Conservation (phyloP, 2,113 vertebrate species). For the Melospiza georgiana region DNA sequence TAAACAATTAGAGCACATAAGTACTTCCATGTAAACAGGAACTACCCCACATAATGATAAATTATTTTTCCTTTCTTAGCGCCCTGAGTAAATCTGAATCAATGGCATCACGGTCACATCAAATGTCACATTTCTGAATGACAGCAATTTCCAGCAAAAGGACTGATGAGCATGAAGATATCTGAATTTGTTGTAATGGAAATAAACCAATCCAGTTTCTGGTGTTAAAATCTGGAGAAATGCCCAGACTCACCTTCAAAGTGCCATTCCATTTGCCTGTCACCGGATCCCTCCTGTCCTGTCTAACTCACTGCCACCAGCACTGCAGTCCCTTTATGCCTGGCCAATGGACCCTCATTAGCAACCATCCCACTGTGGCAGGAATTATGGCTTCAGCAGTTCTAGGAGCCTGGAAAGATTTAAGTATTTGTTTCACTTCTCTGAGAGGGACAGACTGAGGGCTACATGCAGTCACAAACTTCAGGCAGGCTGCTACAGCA, state of each 20-base stretch:
- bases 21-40: background rate
- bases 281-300: accelerated
- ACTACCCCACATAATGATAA: background rate
- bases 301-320: background rate
- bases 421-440: background rate
- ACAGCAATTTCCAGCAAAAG: background rate
- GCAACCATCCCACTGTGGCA: background rate
- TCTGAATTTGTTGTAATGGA: background rate
- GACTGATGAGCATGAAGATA: background rate
- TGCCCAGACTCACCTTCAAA: background rate
- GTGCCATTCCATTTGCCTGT: background rate
- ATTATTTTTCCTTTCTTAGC: background rate
- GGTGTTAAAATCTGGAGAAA: background rate
- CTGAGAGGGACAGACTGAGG: background rate
- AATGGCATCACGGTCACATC: background rate
- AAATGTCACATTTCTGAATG: background rate
- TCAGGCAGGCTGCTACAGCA: background rate
- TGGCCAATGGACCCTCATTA: accelerated
- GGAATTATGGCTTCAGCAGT: background rate
- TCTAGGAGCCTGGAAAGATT: background rate
- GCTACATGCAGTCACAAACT: background rate
- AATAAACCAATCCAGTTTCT: background rate
- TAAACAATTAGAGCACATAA: background rate
- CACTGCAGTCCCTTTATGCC: background rate
- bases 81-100: background rate